Conservation (phyloP, 2,888 invertebrate species). For the Pasiphila rectangulata region DNA sequence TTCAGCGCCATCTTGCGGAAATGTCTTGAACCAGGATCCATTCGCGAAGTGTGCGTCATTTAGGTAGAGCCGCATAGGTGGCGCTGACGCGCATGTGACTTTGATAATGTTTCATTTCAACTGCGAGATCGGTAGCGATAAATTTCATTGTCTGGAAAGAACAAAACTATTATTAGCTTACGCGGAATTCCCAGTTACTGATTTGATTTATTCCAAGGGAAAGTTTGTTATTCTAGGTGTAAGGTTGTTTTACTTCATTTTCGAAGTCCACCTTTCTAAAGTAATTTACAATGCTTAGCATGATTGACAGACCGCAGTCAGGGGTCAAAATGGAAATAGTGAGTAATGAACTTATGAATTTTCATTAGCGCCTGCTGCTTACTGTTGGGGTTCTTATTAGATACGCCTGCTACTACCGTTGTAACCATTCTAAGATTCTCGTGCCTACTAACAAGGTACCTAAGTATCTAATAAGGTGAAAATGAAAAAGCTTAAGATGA, state of each 20-base stretch:
- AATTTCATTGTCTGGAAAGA: constrained; percentile 43
- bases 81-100: constrained; percentile 30
- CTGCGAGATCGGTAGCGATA: constrained; percentile 23
- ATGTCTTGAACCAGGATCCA: constrained; percentile 30
- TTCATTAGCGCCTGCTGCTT: constrained; percentile 1
- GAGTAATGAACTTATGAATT: constrained; percentile 2
- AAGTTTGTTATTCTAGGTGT: background rate
- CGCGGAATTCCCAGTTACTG: background rate
- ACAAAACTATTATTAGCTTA: constrained; percentile 15
- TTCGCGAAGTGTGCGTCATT: constrained; percentile 40
- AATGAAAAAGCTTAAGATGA: background rate
- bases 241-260: background rate
- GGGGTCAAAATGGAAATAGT: constrained; percentile 17
- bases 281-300: constrained; percentile 10
- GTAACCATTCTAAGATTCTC: background rate
- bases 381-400: constrained; percentile 3
- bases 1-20: constrained; percentile 57
- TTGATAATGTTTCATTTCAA: constrained; percentile 30
- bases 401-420: too few relatives aligned
- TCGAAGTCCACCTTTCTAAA: constrained; percentile 12
- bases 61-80: constrained; percentile 39
- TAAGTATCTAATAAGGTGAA: background rate
- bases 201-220: background rate
- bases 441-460: background rate
- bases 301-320: constrained; percentile 20